Evolutionary conservation across 2,888 invertebrate species (phyloP).

Genomic region (Stenurella melanura): DNA sequence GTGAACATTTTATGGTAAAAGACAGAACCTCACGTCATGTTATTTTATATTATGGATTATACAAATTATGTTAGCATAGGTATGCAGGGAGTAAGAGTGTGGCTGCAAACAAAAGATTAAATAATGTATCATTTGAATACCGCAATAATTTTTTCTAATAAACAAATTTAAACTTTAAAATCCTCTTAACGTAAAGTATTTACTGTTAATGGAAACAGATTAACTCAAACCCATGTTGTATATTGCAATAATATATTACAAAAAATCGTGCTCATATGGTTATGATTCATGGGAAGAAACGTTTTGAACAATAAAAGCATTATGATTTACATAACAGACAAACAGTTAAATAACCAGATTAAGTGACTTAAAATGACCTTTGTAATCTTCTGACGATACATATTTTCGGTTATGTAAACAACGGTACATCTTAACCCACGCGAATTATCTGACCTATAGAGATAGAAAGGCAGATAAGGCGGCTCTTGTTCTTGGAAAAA

Average conservation of each 20-base stretch:
- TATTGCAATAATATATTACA: background rate
- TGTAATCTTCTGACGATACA: slow-evolving; percentile 12
- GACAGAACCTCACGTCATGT: no score
- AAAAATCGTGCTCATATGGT: background rate
- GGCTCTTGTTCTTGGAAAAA: background rate
- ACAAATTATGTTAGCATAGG: no score
- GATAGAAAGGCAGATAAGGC: slow-evolving; percentile 35
- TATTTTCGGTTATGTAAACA: slow-evolving; percentile 33
- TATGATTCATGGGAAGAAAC: background rate
- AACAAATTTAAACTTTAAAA: no score
- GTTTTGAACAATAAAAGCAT: background rate
- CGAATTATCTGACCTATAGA: slow-evolving; percentile 25
- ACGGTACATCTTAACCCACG: slow-evolving; percentile 15
- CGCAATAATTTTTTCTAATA: no score
- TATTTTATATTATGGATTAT: no score
- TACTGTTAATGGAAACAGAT: no score
- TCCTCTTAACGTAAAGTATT: no score
- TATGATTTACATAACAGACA: background rate
- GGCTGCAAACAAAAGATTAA: no score
- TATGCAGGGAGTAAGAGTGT: no score
- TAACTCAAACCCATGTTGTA: no score
- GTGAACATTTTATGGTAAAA: no score
- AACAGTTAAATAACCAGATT: slow-evolving; percentile 5
- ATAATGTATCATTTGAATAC: no score
- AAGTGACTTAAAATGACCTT: background rate